phyloP scores from a whole-genome alignment of 2,888 invertebrate genomes.

The Smittia sp. region DNA sequence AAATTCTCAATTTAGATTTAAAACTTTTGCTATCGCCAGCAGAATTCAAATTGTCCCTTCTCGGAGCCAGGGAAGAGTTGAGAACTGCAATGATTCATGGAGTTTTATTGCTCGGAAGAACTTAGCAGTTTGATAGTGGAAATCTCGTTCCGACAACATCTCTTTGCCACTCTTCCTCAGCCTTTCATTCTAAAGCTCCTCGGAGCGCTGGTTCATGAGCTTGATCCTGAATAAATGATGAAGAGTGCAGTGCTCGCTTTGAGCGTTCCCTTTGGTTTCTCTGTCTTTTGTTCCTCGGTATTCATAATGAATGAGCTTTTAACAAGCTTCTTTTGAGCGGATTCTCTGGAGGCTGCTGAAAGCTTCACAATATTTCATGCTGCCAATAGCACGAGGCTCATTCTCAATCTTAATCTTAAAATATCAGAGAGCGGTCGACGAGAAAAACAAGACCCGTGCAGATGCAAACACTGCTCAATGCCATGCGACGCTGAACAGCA shows the following conservation, averaged over 20 bases:
- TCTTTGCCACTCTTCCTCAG: no score
- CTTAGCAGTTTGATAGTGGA: no score
- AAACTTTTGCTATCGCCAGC: conserved; percentile 5
- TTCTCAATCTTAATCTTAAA: no score
- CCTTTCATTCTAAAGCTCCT: no score
- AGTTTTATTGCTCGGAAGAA: no score
- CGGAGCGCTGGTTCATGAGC: no score
- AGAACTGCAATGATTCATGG: no score
- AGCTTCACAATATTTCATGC: background rate
- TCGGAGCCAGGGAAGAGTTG: background rate
- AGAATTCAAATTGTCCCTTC: background rate
- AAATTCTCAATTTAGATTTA: background rate
- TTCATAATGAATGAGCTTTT: conserved; percentile 39
- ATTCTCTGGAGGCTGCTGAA: background rate
- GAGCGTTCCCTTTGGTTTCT: background rate
- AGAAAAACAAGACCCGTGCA: no score
- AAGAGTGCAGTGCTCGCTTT: background rate
- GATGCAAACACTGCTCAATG: background rate
- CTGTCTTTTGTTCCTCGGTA: background rate
- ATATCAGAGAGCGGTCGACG: no score
- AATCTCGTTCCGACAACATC: no score
- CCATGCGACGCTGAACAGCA: background rate
- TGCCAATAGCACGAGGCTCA: no score
- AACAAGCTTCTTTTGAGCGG: conserved; percentile 38
- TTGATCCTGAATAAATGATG: no score